Evolutionary conservation across 2,888 invertebrate species (phyloP).

Genomic region (Graphium colonna): DNA sequence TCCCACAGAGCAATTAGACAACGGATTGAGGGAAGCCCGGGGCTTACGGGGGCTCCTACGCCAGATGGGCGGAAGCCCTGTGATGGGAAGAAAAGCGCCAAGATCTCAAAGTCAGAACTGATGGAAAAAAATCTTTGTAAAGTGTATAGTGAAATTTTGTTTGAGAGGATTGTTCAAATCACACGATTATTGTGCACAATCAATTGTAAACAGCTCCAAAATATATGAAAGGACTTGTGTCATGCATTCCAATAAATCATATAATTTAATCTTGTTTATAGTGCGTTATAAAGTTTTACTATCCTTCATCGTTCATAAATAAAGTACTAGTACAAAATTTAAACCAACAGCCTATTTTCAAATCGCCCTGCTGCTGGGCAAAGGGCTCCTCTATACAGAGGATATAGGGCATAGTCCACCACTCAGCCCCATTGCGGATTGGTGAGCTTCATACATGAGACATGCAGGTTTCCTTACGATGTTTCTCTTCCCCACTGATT

Average conservation of each 20-base stretch:
- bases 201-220: background rate
- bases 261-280: too few relatives aligned
- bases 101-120: constrained; percentile 73
- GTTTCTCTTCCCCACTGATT: too few relatives aligned
- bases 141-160: constrained; percentile 11
- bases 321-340: too few relatives aligned
- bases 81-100: constrained; percentile 85
- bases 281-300: too few relatives aligned
- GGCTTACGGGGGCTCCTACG: constrained; percentile 88
- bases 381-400: too few relatives aligned
- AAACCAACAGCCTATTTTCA: too few relatives aligned
- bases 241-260: background rate
- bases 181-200: background rate
- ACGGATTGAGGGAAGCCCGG: constrained; percentile 82
- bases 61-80: constrained; percentile 92
- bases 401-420: too few relatives aligned
- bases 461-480: too few relatives aligned
- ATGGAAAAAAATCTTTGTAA: constrained; percentile 22
- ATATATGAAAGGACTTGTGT: background rate
- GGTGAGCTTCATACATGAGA: too few relatives aligned
- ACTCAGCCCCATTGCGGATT: too few relatives aligned
- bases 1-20: constrained; percentile 86
- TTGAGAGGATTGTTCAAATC: constrained; percentile 15
- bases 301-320: too few relatives aligned
- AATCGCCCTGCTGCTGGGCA: too few relatives aligned